Percentiles rank a stretch among this genome's conserved stretches.
phyloP scores from a whole-genome alignment of 2,797 vertebrate genomes.

The Catharus ustulatus region DNA sequence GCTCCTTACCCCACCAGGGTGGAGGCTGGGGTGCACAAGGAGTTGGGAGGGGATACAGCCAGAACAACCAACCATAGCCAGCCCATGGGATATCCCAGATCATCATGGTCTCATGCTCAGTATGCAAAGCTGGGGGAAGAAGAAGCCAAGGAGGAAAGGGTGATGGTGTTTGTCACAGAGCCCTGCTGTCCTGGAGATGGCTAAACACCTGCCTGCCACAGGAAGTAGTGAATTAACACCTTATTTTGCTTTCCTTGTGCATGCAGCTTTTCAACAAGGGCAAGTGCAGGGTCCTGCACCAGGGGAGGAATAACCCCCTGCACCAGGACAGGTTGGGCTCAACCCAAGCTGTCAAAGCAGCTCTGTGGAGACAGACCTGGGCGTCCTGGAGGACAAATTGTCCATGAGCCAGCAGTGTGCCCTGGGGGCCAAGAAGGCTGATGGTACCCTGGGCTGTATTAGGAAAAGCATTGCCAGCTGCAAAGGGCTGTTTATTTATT shows the following conservation, averaged over 20 bases:
- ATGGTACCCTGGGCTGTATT: neutral
- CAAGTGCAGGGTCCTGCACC: no score
- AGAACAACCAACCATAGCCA: neutral
- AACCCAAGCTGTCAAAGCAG: no score
- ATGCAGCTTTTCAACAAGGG: neutral
- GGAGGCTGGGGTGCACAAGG: neutral
- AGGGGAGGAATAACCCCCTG: no score
- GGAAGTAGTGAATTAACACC: neutral
- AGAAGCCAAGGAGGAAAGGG: neutral
- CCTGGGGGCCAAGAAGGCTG: neutral
- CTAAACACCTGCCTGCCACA: neutral
- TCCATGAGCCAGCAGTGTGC: neutral
- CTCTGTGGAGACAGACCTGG: neutral
- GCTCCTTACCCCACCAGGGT: neutral
- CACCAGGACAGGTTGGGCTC: no score
- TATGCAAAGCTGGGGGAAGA: neutral
- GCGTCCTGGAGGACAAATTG: neutral
- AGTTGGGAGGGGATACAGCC: neutral
- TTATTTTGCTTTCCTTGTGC: neutral
- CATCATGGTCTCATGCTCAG: neutral
- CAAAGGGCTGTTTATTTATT: conserved; percentile 75
- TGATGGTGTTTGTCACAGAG: neutral
- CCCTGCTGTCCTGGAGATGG: neutral
- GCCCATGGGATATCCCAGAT: neutral
- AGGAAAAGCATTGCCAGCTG: conserved; percentile 19